A percentile compares a stretch with the other conserved stretches of the same genome.
phyloP scores from a whole-genome alignment of 2,113 vertebrate species.

The Elgaria multicarinata region DNA sequence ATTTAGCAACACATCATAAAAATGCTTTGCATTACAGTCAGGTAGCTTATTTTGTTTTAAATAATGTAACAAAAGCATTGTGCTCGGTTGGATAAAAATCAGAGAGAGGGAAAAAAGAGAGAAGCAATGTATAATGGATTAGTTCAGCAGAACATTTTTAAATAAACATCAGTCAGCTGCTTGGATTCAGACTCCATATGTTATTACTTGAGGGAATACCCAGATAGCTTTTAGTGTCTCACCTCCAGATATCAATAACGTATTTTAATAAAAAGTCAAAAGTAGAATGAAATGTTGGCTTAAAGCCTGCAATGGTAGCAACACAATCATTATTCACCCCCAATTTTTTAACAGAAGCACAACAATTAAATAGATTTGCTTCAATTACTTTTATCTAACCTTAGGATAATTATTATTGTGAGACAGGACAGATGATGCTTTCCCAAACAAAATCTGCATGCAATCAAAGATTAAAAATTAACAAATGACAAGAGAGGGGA shows the following conservation, averaged over 20 bases:
- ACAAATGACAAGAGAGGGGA: background rate
- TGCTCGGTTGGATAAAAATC: conserved; percentile 15
- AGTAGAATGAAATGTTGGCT: background rate
- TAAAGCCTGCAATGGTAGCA: background rate
- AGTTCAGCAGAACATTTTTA: conserved; percentile 19
- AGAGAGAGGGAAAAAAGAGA: background rate
- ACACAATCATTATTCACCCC: background rate
- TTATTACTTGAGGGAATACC: conserved; percentile 33
- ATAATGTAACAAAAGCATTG: conserved; percentile 12
- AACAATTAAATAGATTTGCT: conserved; percentile 4
- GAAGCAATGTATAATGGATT: conserved; percentile 35
- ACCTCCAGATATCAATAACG: conserved; percentile 14
- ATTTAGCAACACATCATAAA: background rate
- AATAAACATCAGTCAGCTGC: conserved; percentile 35
- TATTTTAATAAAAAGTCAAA: conserved; percentile 17
- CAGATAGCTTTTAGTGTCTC: conserved; percentile 6
- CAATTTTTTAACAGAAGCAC: background rate
- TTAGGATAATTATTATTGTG: conserved; percentile 5
- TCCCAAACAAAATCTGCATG: background rate
- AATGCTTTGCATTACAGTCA: conserved; percentile 12
- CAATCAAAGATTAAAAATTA: background rate
- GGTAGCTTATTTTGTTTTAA: conserved; percentile 21
- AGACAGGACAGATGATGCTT: background rate
- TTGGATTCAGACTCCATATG: conserved; percentile 24
- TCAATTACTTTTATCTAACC: conserved; percentile 9